Percentiles rank a stretch among this genome's conserved stretches.
Evolutionary conservation across 2,113 vertebrate genomes (phyloP).

Genomic region (Meleagris gallopavo): DNA sequence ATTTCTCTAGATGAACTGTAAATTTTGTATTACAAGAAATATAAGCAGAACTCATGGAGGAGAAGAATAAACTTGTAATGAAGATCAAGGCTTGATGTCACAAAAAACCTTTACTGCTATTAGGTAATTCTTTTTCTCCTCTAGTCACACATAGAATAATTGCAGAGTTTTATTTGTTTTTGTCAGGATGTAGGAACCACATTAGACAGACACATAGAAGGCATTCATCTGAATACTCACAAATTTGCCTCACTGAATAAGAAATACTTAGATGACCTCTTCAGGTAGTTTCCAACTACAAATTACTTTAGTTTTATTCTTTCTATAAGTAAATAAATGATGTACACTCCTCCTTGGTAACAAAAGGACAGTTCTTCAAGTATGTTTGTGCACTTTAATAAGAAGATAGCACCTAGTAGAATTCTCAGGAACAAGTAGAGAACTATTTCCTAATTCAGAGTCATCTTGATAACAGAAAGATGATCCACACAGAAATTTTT

Average conservation of each 20-base stretch:
- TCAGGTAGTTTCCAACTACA: neutral
- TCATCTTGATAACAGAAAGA: neutral
- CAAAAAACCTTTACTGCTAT: neutral
- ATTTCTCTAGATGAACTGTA: neutral
- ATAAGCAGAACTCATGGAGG: neutral
- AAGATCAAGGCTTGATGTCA: neutral
- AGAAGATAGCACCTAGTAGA: rapidly evolving
- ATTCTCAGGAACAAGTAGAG: neutral
- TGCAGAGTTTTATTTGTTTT: neutral
- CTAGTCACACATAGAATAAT: neutral
- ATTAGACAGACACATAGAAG: neutral
- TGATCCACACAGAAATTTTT: neutral
- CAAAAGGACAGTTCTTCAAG: neutral
- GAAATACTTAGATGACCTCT: neutral
- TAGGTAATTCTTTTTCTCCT: neutral
- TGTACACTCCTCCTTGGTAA: neutral
- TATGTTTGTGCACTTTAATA: neutral
- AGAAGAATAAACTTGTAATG: neutral
- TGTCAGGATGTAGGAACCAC: neutral
- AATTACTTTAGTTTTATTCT: neutral
- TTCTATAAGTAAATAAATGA: neutral
- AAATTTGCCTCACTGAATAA: neutral
- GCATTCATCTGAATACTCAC: neutral
- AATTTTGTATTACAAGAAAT: neutral
- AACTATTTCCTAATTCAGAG: neutral